Conservation (phyloP, 2,113 vertebrate genomes). For the Gymnocephalus cernua region DNA sequence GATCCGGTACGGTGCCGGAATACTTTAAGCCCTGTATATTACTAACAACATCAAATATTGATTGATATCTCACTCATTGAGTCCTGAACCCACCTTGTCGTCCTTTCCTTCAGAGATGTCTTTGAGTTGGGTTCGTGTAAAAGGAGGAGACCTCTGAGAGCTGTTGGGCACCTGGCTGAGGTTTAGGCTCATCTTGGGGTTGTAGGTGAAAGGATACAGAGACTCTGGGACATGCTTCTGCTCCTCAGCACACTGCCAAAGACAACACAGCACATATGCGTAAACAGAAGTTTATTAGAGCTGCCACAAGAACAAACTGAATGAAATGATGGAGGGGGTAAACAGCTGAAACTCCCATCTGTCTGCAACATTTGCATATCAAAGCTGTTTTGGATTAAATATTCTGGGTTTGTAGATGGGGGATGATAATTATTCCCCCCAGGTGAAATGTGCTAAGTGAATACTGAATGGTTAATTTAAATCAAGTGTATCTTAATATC, state of each 20-base stretch:
- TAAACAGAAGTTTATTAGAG: not conserved
- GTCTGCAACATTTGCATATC: conserved; percentile 39
- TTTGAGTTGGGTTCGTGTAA: conserved; percentile 59
- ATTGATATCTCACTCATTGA: not conserved
- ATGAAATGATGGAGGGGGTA: not conserved
- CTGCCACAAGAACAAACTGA: not conserved
- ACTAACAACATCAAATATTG: no score
- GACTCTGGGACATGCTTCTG: conserved; percentile 90
- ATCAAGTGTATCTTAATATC: conserved; percentile 4
- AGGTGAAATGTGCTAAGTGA: conserved; percentile 12
- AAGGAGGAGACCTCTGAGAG: conserved; percentile 79
- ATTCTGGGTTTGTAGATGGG: conserved; percentile 20
- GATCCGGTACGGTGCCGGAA: no score
- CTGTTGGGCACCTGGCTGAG: conserved; percentile 89
- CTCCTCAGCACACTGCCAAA: conserved; percentile 91
- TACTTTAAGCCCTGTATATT: no score
- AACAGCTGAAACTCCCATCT: conserved; percentile 9
- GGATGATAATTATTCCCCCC: conserved; percentile 3
- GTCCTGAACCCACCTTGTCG: conserved; percentile 42
- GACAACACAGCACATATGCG: not conserved
- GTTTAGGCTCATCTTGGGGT: conserved; percentile 98
- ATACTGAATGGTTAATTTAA: conserved; percentile 15
- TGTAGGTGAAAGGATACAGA: conserved; percentile 96
- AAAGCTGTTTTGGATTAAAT: conserved; percentile 22
- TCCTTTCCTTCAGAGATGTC: conserved; percentile 27